Percentiles rank a stretch among this genome's conserved stretches.
These are phyloP conservation scores for Panthera uncia DNA, from an alignment of 2,113 vertebrate genomes.

Conservation along the genomic window DNA sequence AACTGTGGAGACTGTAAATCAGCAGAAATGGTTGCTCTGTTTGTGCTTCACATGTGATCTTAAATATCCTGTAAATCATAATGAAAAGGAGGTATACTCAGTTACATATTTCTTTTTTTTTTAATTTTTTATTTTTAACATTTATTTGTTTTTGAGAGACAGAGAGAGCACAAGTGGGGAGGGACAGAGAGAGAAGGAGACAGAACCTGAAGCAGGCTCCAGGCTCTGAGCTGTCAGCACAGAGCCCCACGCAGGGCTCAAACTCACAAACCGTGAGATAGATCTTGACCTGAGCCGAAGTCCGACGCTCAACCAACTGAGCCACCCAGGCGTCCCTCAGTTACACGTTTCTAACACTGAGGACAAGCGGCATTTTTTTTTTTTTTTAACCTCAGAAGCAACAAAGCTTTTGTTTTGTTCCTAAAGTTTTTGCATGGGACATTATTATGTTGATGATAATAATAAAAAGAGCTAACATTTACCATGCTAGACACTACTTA, in stretches of 20 bases:
- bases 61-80: not conserved
- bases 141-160: too few species aligned
- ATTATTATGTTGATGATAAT: not conserved
- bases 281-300: too few species aligned
- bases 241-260: too few species aligned
- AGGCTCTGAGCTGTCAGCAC: too few species aligned
- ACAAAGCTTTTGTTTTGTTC: not conserved
- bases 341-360: not conserved
- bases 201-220: too few species aligned
- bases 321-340: too few species aligned
- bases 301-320: too few species aligned
- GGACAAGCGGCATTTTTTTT: not conserved
- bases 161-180: too few species aligned
- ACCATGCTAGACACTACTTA: not conserved
- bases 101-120: not conserved
- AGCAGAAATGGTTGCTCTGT: not conserved
- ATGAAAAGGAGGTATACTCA: not conserved
- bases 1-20: not conserved
- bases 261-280: too few species aligned
- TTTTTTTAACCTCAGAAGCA: not conserved
- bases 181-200: too few species aligned
- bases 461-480: not conserved
- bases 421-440: not conserved
- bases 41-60: not conserved
- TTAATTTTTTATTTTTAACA: not conserved